Conservation (phyloP, 2,113 vertebrate genomes). For the Burhinus oedicnemus region DNA sequence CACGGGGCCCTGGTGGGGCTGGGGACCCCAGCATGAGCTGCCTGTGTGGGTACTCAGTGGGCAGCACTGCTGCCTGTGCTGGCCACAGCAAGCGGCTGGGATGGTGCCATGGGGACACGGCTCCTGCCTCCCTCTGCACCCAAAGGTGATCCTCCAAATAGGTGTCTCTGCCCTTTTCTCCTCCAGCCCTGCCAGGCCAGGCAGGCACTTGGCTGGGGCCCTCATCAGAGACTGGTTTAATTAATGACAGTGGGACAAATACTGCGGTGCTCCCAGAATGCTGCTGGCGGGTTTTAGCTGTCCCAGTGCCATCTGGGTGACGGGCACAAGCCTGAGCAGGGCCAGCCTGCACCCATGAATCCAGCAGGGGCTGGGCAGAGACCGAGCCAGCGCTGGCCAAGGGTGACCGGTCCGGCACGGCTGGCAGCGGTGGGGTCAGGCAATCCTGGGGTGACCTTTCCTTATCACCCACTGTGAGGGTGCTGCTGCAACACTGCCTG, state of each 20-base stretch:
- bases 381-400: not conserved
- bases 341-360: not conserved
- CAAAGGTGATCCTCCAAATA: not conserved
- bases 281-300: not conserved
- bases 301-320: not conserved
- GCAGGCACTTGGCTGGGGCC: not conserved
- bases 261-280: fast-evolving
- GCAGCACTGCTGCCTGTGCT: not conserved
- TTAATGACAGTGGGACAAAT: not conserved
- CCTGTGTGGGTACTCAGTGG: not conserved
- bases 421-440: not conserved
- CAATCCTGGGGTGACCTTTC: not conserved
- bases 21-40: not conserved
- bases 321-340: not conserved
- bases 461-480: fast-evolving
- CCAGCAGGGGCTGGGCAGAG: not conserved
- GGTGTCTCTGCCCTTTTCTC: not conserved
- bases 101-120: fast-evolving
- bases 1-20: not conserved
- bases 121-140: not conserved
- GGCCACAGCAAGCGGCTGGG: fast-evolving
- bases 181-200: not conserved
- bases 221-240: not conserved
- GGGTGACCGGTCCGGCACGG: fast-evolving
- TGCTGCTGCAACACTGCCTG: not conserved